A percentile compares a stretch with the other conserved stretches of the same genome.
These are phyloP conservation scores for Napeogenes sylphis DNA, from an alignment of 2,888 invertebrate species.

Conservation along the genomic window DNA sequence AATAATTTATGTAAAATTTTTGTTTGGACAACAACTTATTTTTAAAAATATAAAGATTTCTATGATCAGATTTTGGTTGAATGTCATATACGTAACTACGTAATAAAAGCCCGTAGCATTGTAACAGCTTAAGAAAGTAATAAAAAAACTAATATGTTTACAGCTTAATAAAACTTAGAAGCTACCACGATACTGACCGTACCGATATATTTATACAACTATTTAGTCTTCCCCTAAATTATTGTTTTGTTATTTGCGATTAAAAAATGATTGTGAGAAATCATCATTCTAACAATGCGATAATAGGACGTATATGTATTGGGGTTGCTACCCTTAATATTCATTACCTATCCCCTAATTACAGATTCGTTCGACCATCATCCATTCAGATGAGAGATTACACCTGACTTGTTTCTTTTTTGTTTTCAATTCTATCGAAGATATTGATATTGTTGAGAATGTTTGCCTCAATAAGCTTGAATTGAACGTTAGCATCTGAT, in stretches of 20 bases:
- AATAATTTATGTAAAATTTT: neutral
- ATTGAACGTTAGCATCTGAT: constrained; percentile 50
- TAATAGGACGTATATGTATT: constrained; percentile 36
- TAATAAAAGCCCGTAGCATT: too few relatives aligned
- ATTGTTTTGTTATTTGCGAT: constrained; percentile 45
- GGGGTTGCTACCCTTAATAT: constrained; percentile 69
- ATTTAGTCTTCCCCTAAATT: constrained; percentile 30
- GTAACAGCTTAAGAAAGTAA: too few relatives aligned
- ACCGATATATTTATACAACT: constrained; percentile 10
- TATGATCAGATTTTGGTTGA: too few relatives aligned
- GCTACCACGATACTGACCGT: too few relatives aligned
- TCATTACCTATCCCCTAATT: constrained; percentile 73
- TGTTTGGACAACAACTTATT: too few relatives aligned
- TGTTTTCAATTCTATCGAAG: constrained; percentile 57
- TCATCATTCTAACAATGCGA: constrained; percentile 51
- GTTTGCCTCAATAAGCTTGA: constrained; percentile 52
- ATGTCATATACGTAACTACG: too few relatives aligned
- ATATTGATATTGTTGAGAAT: constrained; percentile 65
- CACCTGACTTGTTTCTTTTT: constrained; percentile 67
- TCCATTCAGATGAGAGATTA: constrained; percentile 54
- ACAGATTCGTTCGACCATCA: constrained; percentile 56
- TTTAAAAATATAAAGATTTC: too few relatives aligned
- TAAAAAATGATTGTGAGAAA: constrained; percentile 60
- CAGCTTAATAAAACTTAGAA: too few relatives aligned
- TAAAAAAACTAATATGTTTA: too few relatives aligned